phyloP scores from a whole-genome alignment of 2,888 invertebrate species.

The Drymonia ruficornis region DNA sequence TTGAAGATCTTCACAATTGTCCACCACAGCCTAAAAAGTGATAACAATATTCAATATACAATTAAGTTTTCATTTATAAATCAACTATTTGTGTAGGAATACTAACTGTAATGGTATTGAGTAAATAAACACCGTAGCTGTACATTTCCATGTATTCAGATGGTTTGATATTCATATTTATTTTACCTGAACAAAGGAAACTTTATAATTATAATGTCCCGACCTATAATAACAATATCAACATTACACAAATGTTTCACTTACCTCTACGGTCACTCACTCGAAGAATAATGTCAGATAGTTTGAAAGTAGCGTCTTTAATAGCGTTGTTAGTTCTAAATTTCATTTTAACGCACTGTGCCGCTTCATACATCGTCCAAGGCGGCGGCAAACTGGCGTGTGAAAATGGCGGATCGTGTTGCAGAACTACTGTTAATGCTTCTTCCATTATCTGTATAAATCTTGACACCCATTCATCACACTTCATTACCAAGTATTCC shows the following conservation, averaged over 20 bases:
- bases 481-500: slow-evolving; percentile 53
- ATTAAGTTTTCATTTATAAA: slow-evolving; percentile 1
- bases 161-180: slow-evolving; percentile 73
- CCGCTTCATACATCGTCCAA: slow-evolving; percentile 67
- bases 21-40: slow-evolving; percentile 41
- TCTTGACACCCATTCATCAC: slow-evolving; percentile 71
- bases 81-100: slow-evolving; percentile 7
- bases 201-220: not conserved
- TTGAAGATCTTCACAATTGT: slow-evolving; percentile 57
- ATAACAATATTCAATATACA: slow-evolving; percentile 8
- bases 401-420: slow-evolving; percentile 44
- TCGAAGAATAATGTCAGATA: slow-evolving; percentile 50
- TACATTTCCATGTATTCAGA: slow-evolving; percentile 79
- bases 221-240: slow-evolving; percentile 9
- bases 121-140: slow-evolving; percentile 78
- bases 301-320: slow-evolving; percentile 53
- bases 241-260: slow-evolving; percentile 25
- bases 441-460: slow-evolving; percentile 77
- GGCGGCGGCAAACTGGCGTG: slow-evolving; percentile 55
- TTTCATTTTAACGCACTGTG: slow-evolving; percentile 58
- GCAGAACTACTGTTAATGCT: slow-evolving; percentile 58
- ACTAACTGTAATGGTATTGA: slow-evolving; percentile 72
- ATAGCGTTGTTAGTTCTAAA: slow-evolving; percentile 46
- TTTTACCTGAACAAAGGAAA: slow-evolving; percentile 71
- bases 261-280: slow-evolving; percentile 59